Evolutionary conservation across 1,140 invertebrate genomes (phyloP).

Genomic region (Melanaphis sacchari): DNA sequence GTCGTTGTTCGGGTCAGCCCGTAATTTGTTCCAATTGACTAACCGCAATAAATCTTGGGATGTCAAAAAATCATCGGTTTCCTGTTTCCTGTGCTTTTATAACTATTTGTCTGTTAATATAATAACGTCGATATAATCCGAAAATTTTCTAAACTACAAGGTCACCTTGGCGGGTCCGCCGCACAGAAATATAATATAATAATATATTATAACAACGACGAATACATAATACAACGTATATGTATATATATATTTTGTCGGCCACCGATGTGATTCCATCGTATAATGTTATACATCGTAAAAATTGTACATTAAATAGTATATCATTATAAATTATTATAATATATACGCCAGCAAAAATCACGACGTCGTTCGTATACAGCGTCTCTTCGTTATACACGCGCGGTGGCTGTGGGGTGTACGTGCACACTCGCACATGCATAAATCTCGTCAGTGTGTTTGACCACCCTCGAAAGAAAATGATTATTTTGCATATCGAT

Average conservation of each 20-base stretch:
- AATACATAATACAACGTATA: neutral
- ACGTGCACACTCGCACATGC: neutral
- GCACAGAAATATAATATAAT: neutral
- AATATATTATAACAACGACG: neutral
- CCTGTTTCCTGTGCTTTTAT: constrained; percentile 57
- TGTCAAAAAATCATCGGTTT: constrained; percentile 58
- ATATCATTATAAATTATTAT: neutral
- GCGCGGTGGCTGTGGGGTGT: neutral
- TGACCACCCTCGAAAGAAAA: constrained; percentile 53
- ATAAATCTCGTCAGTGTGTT: constrained; percentile 14
- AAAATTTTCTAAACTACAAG: constrained; percentile 36
- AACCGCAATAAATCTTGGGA: constrained; percentile 55
- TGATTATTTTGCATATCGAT: constrained; percentile 56
- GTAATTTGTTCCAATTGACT: constrained; percentile 58
- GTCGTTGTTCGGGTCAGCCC: constrained; percentile 57
- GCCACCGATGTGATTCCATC: neutral
- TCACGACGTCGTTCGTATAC: constrained; percentile 3
- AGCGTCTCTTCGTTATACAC: neutral
- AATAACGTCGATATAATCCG: constrained; percentile 48
- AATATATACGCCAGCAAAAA: neutral
- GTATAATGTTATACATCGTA: neutral
- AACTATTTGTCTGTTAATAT: constrained; percentile 12
- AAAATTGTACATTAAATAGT: too few species aligned
- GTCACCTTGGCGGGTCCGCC: neutral
- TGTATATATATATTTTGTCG: neutral